Base-by-base conservation (phyloP, 2,113 vertebrate genomes). In the Hystrix brachyura region DNA sequence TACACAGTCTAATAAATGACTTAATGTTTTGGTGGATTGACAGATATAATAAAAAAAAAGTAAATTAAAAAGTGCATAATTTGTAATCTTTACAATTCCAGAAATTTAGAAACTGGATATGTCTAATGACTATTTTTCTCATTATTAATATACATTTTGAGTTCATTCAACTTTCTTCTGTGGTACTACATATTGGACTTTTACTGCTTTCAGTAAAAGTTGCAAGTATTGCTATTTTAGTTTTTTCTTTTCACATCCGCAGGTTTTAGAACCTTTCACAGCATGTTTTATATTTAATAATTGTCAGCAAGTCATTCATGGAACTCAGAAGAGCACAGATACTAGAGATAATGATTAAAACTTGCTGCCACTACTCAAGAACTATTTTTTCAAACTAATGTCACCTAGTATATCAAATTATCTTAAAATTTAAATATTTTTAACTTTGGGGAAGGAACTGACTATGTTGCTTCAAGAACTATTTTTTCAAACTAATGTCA, bases 11-110 rank as follows among this genome's bases (percentile, higher is more conserved):
- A 18, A 53, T 80, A 83, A 14, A 21, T 87, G 87, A 62, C 69
- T 76, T 88, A 88, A 85, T 88, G n/a, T 95, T 94, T 95, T 34
- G 62, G 23, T 96, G 5, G 27, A 74, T 81, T 96, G 78, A 81
- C 38, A 21, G 27, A 90, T 64, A 51, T 74, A 34, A 19, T 78
- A 25, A 62, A 62, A 34, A 84, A 76, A 74, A 76, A 72, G 11
- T 55, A 87, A 91, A 87, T 25, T 87, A 48, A 91, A 74, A 67
- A 27, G 21, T 43, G 0, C 23, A 29, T 93, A 83, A 43, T 71
- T 95, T 78, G 27, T 23, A 78, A 65, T 48, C 53, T 90, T 69
- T 94, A 48, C 81, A 48, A 34, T 90, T 89, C 2, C 2, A 71
- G 18, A 80, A 86, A 51, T 94, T 92, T 18, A 84, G 80, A 57